Conservation (phyloP, 2,113 vertebrate species). For the Ceuthmochares aereus region DNA sequence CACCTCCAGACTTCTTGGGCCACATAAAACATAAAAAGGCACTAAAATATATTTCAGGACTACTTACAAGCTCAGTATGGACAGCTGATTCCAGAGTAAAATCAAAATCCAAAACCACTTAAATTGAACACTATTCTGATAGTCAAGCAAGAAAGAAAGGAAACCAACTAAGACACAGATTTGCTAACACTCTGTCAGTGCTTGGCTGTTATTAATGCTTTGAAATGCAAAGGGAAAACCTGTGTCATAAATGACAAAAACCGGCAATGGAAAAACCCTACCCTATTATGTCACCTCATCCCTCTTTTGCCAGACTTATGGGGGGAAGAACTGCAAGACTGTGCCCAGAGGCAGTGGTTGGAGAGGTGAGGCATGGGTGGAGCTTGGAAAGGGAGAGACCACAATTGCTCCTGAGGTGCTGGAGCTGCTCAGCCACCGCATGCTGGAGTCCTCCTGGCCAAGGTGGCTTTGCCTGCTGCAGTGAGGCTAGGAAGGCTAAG, state of each 20-base stretch:
- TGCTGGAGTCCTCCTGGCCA: not conserved
- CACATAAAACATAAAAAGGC: not conserved
- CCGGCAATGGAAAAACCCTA: not conserved
- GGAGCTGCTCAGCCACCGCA: not conserved
- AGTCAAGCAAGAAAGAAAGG: not conserved
- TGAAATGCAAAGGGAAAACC: not conserved
- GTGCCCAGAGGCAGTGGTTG: not conserved
- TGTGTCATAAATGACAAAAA: not conserved
- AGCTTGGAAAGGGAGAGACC: not conserved
- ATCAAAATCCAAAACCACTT: not conserved
- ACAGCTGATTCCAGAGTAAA: not conserved
- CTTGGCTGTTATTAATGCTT: not conserved
- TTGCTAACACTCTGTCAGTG: not conserved
- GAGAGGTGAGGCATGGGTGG: not conserved
- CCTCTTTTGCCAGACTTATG: not conserved
- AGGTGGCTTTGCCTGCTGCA: not conserved
- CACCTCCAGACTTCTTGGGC: not conserved
- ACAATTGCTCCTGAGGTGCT: not conserved
- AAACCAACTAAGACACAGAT: not conserved
- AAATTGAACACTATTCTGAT: not conserved
- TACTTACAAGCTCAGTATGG: not conserved
- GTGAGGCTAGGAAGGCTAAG: not conserved
- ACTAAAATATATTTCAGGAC: constrained; percentile 20
- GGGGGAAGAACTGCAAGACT: not conserved
- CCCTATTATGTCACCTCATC: constrained; percentile 1